Evolutionary conservation across 2,888 invertebrate species (phyloP).

Genomic region (Eupelmus urozonus): DNA sequence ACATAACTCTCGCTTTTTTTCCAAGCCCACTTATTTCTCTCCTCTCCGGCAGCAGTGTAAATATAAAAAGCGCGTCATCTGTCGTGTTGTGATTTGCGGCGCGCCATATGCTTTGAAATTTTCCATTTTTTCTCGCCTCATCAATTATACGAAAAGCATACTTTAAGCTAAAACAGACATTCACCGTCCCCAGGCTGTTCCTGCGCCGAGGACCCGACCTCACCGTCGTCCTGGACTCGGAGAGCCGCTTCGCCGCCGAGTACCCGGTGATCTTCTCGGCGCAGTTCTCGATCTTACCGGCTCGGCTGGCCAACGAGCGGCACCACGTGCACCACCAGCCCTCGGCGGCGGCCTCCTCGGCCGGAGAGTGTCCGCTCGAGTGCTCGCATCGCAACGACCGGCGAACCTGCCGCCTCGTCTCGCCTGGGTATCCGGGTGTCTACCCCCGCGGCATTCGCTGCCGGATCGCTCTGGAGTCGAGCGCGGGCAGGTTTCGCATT

Average conservation of each 20-base stretch:
- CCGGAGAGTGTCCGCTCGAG: slow-evolving; percentile 69
- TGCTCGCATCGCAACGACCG: slow-evolving; percentile 69
- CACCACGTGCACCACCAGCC: slow-evolving; percentile 64
- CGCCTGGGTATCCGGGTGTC: slow-evolving; percentile 70
- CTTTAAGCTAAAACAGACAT: no score
- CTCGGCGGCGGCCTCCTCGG: slow-evolving; percentile 27
- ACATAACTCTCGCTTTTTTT: no score
- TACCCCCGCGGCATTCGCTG: slow-evolving; percentile 70
- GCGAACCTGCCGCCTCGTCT: slow-evolving; percentile 65
- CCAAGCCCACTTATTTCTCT: no score
- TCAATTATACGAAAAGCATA: no score
- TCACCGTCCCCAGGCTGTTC: slow-evolving; percentile 63
- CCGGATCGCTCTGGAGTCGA: slow-evolving; percentile 67
- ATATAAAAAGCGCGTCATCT: no score
- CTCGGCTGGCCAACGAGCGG: slow-evolving; percentile 66
- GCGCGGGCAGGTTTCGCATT: slow-evolving; percentile 68
- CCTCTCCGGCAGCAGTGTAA: no score
- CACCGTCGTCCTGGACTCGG: slow-evolving; percentile 69
- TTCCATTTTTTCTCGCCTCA: no score
- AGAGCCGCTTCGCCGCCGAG: slow-evolving; percentile 68
- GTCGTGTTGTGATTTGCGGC: no score
- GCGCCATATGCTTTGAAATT: no score
- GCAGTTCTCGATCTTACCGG: slow-evolving; percentile 69
- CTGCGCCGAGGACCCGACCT: slow-evolving; percentile 69
- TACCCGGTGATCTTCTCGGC: slow-evolving; percentile 72